phyloP scores from a whole-genome alignment of 2,113 vertebrate species.

The Plotosus lineatus region DNA sequence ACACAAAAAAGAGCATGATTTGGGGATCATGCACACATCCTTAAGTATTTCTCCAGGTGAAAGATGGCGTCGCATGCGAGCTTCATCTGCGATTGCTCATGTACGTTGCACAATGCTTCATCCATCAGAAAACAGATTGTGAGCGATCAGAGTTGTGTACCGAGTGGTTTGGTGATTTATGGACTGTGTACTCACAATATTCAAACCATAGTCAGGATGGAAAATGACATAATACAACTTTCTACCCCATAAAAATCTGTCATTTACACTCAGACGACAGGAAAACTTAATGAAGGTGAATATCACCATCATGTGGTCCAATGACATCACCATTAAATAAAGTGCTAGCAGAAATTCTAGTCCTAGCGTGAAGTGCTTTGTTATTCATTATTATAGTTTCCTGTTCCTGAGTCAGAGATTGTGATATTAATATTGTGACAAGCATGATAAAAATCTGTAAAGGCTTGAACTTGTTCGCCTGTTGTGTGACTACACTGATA shows the following conservation, averaged over 20 bases:
- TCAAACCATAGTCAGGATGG: background rate
- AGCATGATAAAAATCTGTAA: background rate
- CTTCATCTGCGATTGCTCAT: background rate
- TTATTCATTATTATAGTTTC: conserved; percentile 7
- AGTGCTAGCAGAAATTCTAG: background rate
- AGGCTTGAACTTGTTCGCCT: conserved; percentile 20
- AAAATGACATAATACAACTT: background rate
- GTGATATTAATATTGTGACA: background rate
- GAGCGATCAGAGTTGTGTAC: background rate
- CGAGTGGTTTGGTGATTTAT: background rate
- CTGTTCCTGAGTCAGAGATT: background rate
- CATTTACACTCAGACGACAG: background rate
- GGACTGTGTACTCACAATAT: background rate
- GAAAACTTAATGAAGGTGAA: background rate
- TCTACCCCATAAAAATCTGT: background rate
- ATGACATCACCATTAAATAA: background rate
- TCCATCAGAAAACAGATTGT: background rate
- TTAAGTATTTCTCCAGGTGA: background rate
- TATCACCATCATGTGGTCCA: background rate
- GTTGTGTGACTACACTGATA: background rate
- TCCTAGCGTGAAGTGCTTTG: background rate
- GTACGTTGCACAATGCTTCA: background rate
- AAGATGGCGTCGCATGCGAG: no score
- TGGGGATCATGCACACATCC: background rate
- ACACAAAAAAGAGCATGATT: background rate